These are phyloP conservation scores for Orthosia incerta DNA, from an alignment of 2,888 invertebrate species.

Conservation along the genomic window DNA sequence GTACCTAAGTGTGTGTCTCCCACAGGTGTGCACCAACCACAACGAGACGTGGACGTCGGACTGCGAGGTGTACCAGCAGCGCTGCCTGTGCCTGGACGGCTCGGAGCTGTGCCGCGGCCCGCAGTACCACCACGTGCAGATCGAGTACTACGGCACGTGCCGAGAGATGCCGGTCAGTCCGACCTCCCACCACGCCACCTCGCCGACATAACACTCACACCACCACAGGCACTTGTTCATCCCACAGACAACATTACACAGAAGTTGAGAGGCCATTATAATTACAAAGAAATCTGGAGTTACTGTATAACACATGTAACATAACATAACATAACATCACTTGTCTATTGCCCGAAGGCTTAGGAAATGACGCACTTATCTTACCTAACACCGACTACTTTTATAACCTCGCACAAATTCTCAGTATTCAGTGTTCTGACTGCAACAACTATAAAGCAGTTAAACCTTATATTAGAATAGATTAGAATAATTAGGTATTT, in stretches of 20 bases:
- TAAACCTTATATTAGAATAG: too few species aligned
- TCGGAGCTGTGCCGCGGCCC: slow-evolving; percentile 94
- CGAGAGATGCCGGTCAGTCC: slow-evolving; percentile 93
- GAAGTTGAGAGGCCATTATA: neutral
- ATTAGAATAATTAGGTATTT: too few species aligned
- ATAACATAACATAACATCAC: too few species aligned
- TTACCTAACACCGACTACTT: neutral
- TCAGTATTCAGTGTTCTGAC: too few species aligned
- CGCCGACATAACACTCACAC: neutral
- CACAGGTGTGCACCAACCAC: slow-evolving; percentile 96
- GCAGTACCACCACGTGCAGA: slow-evolving; percentile 96
- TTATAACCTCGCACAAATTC: neutral
- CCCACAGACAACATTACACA: neutral
- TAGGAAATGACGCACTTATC: too few species aligned
- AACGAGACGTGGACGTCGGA: slow-evolving; percentile 99
- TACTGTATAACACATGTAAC: neutral
- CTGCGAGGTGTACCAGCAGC: slow-evolving; percentile 98
- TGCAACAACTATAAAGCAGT: neutral
- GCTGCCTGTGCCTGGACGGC: slow-evolving; percentile 96
- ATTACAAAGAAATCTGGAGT: neutral
- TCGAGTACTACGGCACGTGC: slow-evolving; percentile 98
- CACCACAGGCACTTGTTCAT: neutral
- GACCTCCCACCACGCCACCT: too few species aligned
- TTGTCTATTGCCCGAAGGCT: too few species aligned
- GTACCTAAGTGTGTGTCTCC: neutral